phyloP scores from a whole-genome alignment of 2,888 invertebrate genomes.

The Ichneumoninae sp. region DNA sequence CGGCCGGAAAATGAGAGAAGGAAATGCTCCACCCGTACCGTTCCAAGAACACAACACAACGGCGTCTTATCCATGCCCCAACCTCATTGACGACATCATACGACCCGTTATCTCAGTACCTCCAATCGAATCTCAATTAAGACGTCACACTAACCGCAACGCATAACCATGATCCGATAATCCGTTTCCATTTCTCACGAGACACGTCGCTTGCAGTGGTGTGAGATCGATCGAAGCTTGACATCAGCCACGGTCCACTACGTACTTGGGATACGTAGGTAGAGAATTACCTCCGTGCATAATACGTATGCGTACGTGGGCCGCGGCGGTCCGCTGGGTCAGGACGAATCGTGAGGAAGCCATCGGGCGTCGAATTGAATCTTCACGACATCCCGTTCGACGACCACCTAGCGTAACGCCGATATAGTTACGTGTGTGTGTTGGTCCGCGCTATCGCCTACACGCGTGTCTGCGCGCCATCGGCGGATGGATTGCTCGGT shows the following conservation, averaged over 20 bases:
- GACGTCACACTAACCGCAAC: slow-evolving; percentile 32
- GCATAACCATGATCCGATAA: slow-evolving; percentile 42
- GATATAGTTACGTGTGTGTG: neutral
- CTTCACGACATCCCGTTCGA: slow-evolving; percentile 79
- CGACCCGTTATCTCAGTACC: neutral
- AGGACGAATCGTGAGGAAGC: slow-evolving; percentile 61
- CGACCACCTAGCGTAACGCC: slow-evolving; percentile 58
- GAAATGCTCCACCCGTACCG: neutral
- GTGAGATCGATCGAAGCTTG: slow-evolving; percentile 46
- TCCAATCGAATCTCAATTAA: slow-evolving; percentile 41
- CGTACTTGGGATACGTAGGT: slow-evolving; percentile 9
- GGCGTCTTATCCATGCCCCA: neutral
- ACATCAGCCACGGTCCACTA: slow-evolving; percentile 6
- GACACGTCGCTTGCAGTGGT: slow-evolving; percentile 27
- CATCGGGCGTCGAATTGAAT: slow-evolving; percentile 77
- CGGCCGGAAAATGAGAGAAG: too few species aligned
- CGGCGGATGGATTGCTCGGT: slow-evolving; percentile 61
- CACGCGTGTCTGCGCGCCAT: neutral
- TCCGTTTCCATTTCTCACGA: slow-evolving; percentile 48
- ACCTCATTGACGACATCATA: neutral
- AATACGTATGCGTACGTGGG: slow-evolving; percentile 33
- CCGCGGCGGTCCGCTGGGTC: slow-evolving; percentile 21
- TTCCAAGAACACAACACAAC: neutral
- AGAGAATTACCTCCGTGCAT: slow-evolving; percentile 28
- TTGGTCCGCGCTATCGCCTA: slow-evolving; percentile 17